A percentile compares a stretch with the other conserved stretches of the same genome.
These are phyloP conservation scores for Perca flavescens DNA, from an alignment of 2,113 vertebrate species.

Conservation along the genomic window DNA sequence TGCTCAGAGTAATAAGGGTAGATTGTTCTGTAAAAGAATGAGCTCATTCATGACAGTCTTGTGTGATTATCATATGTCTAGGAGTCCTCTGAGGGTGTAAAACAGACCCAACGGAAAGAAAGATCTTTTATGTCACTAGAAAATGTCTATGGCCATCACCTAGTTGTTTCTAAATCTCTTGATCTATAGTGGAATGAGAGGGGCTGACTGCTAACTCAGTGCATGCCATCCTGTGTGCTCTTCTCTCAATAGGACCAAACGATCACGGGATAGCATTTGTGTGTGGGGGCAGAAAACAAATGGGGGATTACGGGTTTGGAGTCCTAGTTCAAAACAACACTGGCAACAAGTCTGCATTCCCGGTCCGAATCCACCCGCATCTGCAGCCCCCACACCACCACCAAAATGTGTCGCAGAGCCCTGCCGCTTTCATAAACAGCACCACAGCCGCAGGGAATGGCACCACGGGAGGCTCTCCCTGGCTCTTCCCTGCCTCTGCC, in stretches of 20 bases:
- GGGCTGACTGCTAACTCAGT: slow-evolving; percentile 66
- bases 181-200: slow-evolving; percentile 46
- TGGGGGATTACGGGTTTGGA: slow-evolving; percentile 99
- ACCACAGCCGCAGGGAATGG: slow-evolving; percentile 96
- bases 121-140: slow-evolving; percentile 14
- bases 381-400: slow-evolving; percentile 99
- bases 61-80: slow-evolving; percentile 43
- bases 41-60: slow-evolving; percentile 41
- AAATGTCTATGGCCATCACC: slow-evolving; percentile 27
- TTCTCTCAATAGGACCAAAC: slow-evolving; percentile 81
- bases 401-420: slow-evolving; percentile 96
- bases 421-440: slow-evolving; percentile 98
- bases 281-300: slow-evolving; percentile 90
- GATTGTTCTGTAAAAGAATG: slow-evolving; percentile 37
- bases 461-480: slow-evolving; percentile 95
- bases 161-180: slow-evolving; percentile 53
- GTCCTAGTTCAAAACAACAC: slow-evolving; percentile 99
- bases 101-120: slow-evolving; percentile 3
- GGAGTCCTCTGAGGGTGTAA: slow-evolving; percentile 24
- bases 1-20: slow-evolving; percentile 35
- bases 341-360: slow-evolving; percentile 99
- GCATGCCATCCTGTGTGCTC: slow-evolving; percentile 72
- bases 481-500: slow-evolving; percentile 96
- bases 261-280: slow-evolving; percentile 83
- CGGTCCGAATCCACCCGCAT: slow-evolving; percentile 98